Conservation (phyloP, 2,113 vertebrate genomes). For the Mirza zaza region DNA sequence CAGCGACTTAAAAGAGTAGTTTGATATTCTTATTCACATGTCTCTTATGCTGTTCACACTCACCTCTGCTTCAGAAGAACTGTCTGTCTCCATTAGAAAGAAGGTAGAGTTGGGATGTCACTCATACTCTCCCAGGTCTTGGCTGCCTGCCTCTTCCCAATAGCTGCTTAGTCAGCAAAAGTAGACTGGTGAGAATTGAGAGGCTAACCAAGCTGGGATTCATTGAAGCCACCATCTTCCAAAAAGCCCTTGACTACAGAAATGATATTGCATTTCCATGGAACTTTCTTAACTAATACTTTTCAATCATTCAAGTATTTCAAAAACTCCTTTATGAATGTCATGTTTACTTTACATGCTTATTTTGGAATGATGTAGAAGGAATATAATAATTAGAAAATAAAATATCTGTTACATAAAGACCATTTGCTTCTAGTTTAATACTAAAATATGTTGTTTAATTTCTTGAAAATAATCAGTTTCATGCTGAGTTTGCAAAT, state of each 20-base stretch:
- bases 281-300: not conserved
- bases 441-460: not conserved
- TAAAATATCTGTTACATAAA: not conserved
- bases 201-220: not conserved
- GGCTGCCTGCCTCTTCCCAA: not conserved
- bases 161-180: not conserved
- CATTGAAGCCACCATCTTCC: not conserved
- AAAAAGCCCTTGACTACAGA: not conserved
- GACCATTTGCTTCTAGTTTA: not conserved
- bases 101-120: not conserved
- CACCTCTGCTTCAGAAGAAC: not conserved
- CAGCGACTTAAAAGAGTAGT: not conserved
- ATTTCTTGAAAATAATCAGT: not conserved
- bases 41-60: not conserved
- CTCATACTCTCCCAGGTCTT: not conserved
- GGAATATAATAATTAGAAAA: not conserved
- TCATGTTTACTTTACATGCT: not conserved
- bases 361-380: not conserved
- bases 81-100: not conserved
- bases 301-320: not conserved
- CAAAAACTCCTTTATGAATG: not conserved
- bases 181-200: not conserved
- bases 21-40: not conserved
- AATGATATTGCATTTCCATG: not conserved
- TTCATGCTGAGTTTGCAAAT: not conserved